phyloP scores from a whole-genome alignment of 2,888 invertebrate genomes.

The Lepidocyrtoides sp. region DNA sequence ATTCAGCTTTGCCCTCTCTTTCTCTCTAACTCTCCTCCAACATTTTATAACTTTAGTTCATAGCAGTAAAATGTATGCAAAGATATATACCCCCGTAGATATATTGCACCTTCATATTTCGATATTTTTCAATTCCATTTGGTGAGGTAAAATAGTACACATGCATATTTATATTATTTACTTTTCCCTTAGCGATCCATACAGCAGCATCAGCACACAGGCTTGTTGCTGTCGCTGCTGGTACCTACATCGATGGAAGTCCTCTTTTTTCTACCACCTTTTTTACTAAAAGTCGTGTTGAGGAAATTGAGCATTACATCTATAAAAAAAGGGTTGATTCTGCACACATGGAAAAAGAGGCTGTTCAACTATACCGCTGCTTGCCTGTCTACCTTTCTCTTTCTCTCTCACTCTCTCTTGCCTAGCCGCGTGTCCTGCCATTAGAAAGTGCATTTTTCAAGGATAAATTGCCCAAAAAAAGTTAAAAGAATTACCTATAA shows the following conservation, averaged over 20 bases:
- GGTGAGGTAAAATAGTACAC: neutral
- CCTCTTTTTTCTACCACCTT: neutral
- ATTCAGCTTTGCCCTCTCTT: constrained; percentile 60
- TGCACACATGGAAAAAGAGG: neutral
- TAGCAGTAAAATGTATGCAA: too few species aligned
- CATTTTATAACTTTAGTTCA: constrained; percentile 18
- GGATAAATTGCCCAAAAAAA: constrained; percentile 66
- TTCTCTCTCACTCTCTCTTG: neutral
- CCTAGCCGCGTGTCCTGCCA: constrained; percentile 1
- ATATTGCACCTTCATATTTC: neutral
- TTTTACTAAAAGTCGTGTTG: neutral
- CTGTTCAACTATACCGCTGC: neutral
- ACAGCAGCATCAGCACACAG: neutral
- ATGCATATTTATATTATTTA: constrained; percentile 46
- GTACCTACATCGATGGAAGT: neutral
- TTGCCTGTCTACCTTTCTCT: neutral
- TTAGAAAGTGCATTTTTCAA: constrained; percentile 72
- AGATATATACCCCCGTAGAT: neutral
- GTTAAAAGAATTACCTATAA: constrained; percentile 70
- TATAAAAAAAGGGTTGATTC: neutral
- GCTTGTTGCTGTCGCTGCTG: constrained; percentile 48
- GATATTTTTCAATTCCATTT: neutral
- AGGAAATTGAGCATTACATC: neutral
- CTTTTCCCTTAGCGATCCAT: neutral
- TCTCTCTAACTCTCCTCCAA: neutral